Evolutionary conservation across 2,113 vertebrate genomes (phyloP).

Genomic region (Paralichthys olivaceus): DNA sequence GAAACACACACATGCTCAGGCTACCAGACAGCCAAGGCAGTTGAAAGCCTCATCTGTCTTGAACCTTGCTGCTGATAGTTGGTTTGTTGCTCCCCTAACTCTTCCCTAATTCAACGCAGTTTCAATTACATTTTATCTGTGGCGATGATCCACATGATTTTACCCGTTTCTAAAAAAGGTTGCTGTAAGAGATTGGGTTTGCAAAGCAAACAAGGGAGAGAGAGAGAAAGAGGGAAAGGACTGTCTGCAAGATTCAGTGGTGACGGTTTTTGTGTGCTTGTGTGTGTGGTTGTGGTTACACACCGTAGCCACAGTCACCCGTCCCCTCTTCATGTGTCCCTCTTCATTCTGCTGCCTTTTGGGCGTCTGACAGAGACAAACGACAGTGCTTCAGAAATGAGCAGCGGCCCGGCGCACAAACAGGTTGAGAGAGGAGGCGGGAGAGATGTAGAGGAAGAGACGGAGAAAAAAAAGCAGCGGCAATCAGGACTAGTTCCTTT

Average conservation of each 20-base stretch:
- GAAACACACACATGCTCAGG: conserved; percentile 65
- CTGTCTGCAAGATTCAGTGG: conserved; percentile 42
- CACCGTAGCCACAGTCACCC: conserved; percentile 57
- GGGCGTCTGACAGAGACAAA: conserved; percentile 86
- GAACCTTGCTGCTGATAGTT: conserved; percentile 52
- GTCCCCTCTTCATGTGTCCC: conserved; percentile 80
- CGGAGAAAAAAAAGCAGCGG: not conserved
- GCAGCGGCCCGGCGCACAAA: conserved; percentile 73
- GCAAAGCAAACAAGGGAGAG: conserved; percentile 9
- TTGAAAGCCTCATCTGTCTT: conserved; percentile 82
- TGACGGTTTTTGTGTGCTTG: conserved; percentile 44
- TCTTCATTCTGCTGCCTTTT: conserved; percentile 84
- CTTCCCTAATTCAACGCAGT: conserved; percentile 47
- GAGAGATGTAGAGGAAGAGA: conserved; percentile 13
- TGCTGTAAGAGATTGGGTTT: conserved; percentile 14
- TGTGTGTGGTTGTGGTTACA: conserved; percentile 54
- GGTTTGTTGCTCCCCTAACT: conserved; percentile 47
- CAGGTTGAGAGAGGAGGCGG: conserved; percentile 76
- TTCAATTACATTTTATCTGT: conserved; percentile 77
- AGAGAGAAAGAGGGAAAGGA: conserved; percentile 46
- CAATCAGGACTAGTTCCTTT: conserved; percentile 72
- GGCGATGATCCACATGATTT: conserved; percentile 34
- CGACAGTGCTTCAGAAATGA: conserved; percentile 84
- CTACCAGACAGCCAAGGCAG: conserved; percentile 40
- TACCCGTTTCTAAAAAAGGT: conserved; percentile 40